Evolutionary conservation across 2,888 invertebrate species (phyloP).

Genomic region (Campoletis raptor): DNA sequence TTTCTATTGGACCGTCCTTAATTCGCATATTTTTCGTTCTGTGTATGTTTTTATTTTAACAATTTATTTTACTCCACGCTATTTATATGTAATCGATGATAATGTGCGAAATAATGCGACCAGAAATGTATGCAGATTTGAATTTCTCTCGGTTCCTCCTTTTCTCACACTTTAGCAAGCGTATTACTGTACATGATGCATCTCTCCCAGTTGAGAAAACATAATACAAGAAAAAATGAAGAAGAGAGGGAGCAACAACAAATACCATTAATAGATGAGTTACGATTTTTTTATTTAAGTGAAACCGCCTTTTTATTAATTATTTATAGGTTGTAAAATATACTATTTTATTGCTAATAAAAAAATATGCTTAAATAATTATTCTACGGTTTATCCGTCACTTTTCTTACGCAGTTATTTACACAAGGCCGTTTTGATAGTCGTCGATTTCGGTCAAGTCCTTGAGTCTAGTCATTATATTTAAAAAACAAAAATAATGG

Average conservation of each 20-base stretch:
- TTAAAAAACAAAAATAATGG: background rate
- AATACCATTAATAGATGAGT: constrained; percentile 52
- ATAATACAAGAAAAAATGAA: background rate
- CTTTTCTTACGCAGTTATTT: constrained; percentile 2
- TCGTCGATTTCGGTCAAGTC: constrained; percentile 8
- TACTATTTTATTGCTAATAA: constrained; percentile 83
- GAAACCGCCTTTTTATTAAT: constrained; percentile 78
- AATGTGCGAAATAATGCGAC: constrained; percentile 25
- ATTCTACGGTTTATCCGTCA: constrained; percentile 2
- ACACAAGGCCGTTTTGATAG: constrained; percentile 15
- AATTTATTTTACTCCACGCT: constrained; percentile 3
- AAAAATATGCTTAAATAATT: constrained; percentile 76
- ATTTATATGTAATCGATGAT: constrained; percentile 25
- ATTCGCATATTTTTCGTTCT: constrained; percentile 9
- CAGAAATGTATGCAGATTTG: constrained; percentile 44
- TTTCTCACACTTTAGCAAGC: constrained; percentile 19
- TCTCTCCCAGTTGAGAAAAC: constrained; percentile 43
- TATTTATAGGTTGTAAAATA: constrained; percentile 84
- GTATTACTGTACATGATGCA: constrained; percentile 47
- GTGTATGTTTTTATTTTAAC: background rate
- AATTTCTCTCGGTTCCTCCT: constrained; percentile 8
- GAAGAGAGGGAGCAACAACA: constrained; percentile 30
- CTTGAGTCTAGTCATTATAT: constrained; percentile 35
- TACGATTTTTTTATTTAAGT: constrained; percentile 59
- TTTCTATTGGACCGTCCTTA: constrained; percentile 6